Percentiles rank a stretch among this genome's conserved stretches.
Evolutionary conservation across 2,113 vertebrate species (phyloP).

Genomic region (Sinocyclocheilus maitianheensis): DNA sequence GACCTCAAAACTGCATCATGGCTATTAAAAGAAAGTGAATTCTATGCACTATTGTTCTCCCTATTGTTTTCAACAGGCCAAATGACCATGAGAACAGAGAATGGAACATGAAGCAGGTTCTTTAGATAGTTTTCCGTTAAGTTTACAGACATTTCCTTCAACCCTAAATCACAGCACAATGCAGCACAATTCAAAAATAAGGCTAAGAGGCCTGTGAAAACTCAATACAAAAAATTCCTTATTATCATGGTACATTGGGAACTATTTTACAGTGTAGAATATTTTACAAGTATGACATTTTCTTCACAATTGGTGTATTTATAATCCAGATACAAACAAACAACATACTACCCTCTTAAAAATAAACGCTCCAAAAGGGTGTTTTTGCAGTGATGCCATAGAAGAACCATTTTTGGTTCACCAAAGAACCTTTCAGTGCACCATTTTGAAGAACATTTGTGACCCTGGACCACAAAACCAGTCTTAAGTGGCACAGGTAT

Average conservation of each 20-base stretch:
- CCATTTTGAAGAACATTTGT: not conserved
- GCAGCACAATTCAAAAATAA: not conserved
- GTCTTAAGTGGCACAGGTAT: too few relatives aligned
- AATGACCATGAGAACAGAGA: constrained; percentile 32
- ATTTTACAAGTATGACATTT: too few relatives aligned
- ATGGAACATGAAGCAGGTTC: constrained; percentile 23
- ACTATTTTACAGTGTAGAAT: too few relatives aligned
- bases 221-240: too few relatives aligned
- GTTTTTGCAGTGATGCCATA: not conserved
- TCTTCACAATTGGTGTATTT: too few relatives aligned
- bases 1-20: constrained; percentile 49
- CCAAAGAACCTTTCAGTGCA: not conserved
- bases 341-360: too few relatives aligned
- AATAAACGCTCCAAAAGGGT: not conserved
- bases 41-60: constrained; percentile 18
- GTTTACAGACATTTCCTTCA: not conserved
- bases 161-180: not conserved
- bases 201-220: too few relatives aligned
- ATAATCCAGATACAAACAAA: too few relatives aligned
- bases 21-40: constrained; percentile 49
- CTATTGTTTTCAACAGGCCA: constrained; percentile 31
- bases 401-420: not conserved
- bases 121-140: not conserved
- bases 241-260: too few relatives aligned
- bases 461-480: too few relatives aligned